Evolutionary conservation across 2,888 invertebrate species (phyloP).

Genomic region (Drosophila falleni): DNA sequence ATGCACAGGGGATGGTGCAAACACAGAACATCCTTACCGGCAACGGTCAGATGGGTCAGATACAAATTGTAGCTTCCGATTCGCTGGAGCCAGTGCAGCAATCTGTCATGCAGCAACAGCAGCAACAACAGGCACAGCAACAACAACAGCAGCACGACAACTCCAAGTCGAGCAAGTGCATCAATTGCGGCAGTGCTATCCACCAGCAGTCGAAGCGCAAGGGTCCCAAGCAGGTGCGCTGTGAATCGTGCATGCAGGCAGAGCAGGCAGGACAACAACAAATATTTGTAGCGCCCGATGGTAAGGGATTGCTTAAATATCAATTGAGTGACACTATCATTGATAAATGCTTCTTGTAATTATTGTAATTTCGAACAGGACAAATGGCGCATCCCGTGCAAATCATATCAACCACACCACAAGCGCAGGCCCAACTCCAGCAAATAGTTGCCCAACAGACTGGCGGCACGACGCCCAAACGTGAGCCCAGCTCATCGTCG

Average conservation of each 20-base stretch:
- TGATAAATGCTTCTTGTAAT: not conserved
- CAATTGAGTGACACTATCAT: not conserved
- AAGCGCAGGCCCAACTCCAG: conserved; percentile 76
- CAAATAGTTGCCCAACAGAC: conserved; percentile 78
- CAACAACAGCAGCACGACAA: conserved; percentile 69
- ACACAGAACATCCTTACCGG: conserved; percentile 85
- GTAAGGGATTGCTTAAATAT: conserved; percentile 78
- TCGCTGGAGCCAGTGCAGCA: conserved; percentile 70
- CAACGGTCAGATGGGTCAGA: conserved; percentile 86
- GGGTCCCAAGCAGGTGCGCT: conserved; percentile 88
- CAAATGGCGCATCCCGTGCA: conserved; percentile 85
- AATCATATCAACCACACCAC: conserved; percentile 80
- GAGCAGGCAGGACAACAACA: conserved; percentile 85
- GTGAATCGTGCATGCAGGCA: conserved; percentile 88
- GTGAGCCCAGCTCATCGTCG: conserved; percentile 77
- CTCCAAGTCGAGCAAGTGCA: conserved; percentile 87
- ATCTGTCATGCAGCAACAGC: conserved; percentile 72
- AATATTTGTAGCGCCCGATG: conserved; percentile 89
- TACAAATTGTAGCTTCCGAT: conserved; percentile 88
- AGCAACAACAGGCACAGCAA: conserved; percentile 60
- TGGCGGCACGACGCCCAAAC: conserved; percentile 66
- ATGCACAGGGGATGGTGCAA: conserved; percentile 85
- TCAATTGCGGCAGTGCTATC: conserved; percentile 87
- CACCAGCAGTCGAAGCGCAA: conserved; percentile 87
- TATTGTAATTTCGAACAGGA: conserved; percentile 82